Base-by-base conservation (phyloP, 2,113 vertebrate genomes). In the Cariama cristata region DNA sequence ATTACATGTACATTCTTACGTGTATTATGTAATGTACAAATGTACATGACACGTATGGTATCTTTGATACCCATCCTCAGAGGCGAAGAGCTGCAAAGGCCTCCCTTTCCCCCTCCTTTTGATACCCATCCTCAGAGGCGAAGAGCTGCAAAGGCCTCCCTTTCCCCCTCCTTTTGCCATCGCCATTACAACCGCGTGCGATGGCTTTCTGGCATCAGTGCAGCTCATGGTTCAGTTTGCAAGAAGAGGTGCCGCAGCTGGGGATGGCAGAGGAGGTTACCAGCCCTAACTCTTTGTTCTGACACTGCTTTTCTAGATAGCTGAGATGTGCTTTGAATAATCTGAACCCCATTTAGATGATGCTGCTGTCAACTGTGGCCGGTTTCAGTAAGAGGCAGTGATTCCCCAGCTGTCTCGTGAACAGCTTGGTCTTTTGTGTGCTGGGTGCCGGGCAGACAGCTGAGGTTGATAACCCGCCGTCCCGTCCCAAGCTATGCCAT, bases 401-500 rank as follows among this genome's bases (percentile, higher is more conserved):
- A 92, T 88, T 53, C 72, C 88, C 55, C 94, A 95, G 96, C 95
- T 96, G 93, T 58, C 42, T 74, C 27, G 8, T 22, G 35, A 95
- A 96, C 79, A 90, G 88, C 59, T 82, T 44, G 64, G 75, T 62
- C 93, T 88, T 96, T 96, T 96, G 94, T 97, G 44, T 92, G 82
- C 88, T 55, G 79, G 44, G 68, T 55, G 86, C 66, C 5, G 35
- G 63, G 87, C 88, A 80, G 93, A 83, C 95, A 96, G 91, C 96
- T 96, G 96, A 67, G 88, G 75, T 95, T 9, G 5, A 80, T 92
- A 91, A 88, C 86, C 67, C 73, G 91, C 55, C 6, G 83, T 95
- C 91, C 96, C 93, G 83, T 95, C 91, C 96, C 93, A 96, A 69
- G 88, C 93, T 95, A 83, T 94, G 86, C 94, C 75, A 76, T 96